Evolutionary conservation across 2,888 invertebrate genomes (phyloP), one percentile per base, ranked within the genome.

Genomic region (Lithophane ornitopus): DNA sequence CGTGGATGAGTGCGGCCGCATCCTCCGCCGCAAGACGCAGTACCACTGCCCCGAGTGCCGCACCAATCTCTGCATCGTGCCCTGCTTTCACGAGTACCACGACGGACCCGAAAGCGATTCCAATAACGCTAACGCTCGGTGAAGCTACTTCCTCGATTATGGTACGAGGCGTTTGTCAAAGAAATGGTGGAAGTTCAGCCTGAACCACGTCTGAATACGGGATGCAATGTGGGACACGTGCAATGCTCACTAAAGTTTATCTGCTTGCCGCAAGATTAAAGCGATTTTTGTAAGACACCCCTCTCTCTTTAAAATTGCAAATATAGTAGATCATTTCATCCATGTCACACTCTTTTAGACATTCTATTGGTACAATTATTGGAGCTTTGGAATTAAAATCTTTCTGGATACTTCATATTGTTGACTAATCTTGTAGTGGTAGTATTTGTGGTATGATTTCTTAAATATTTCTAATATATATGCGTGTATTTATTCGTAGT

Each of bases 11-110:
- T 98, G 98, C 94, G 98, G 98, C 56, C 96, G 98, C 84, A 98
- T 98, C 89, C 96, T 98, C 70, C 97, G 98, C 65, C 97, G 98
- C 78, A 98, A 98, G 95, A 98, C 98, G 2, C 98, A 98, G 93
- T 98, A 98, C 94, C 98, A 98, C 91, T 98, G 98, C 94, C 98
- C 98, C 0, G 98, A 98, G 93, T 98, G 98, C 93, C 98, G 98
- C 94, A 98, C 98, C 80, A 98, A 98, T 94, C 97, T 98, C 71
- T 98, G 98, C 94, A 98, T 98, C 90, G 98, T 98, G 82, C 98
- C 98, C 59, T 98, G 98, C 95, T 98, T 98, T 96, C 98, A 98
- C 94, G 98, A 98, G 90, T 98, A 98, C 92, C 98, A 98, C 91
- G 98, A 98, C 90, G 97, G 97, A 41, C 97, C 92, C 0, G 91